Evolutionary conservation across 2,888 invertebrate species (phyloP).

Genomic region (Nomada fucata): DNA sequence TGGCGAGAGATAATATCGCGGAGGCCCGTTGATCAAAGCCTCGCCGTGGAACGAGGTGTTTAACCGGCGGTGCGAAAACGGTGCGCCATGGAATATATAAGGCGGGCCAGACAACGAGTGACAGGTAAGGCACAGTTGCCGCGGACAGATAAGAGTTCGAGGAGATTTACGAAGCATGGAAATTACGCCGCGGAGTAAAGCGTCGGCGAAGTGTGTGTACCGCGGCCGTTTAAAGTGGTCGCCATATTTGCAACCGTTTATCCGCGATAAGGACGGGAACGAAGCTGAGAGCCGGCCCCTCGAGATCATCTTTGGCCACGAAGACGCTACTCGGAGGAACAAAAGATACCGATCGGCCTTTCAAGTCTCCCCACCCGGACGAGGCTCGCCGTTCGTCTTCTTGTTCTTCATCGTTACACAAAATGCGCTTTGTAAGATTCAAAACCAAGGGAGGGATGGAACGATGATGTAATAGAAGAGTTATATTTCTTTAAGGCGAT

Average conservation of each 20-base stretch:
- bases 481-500: too few relatives aligned
- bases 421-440: too few relatives aligned
- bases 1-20: conserved; percentile 21
- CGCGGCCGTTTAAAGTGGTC: conserved; percentile 16
- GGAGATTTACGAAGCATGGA: neutral
- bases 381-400: neutral
- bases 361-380: conserved; percentile 7
- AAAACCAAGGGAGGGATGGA: too few relatives aligned
- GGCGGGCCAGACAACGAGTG: neutral
- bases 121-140: conserved; percentile 3
- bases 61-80: neutral
- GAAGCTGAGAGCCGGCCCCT: conserved; percentile 21
- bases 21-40: conserved; percentile 43
- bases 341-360: conserved; percentile 29
- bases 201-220: neutral
- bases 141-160: conserved; percentile 30
- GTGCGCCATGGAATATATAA: neutral
- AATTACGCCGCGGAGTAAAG: neutral
- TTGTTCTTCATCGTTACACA: neutral
- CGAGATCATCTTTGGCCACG: conserved; percentile 18
- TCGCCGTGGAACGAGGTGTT: neutral
- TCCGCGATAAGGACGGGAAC: conserved; percentile 14
- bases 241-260: conserved; percentile 21
- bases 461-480: too few relatives aligned
- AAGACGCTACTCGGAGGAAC: conserved; percentile 19